Conservation (phyloP, 1,140 invertebrate species). For the Antheraea pernyi region DNA sequence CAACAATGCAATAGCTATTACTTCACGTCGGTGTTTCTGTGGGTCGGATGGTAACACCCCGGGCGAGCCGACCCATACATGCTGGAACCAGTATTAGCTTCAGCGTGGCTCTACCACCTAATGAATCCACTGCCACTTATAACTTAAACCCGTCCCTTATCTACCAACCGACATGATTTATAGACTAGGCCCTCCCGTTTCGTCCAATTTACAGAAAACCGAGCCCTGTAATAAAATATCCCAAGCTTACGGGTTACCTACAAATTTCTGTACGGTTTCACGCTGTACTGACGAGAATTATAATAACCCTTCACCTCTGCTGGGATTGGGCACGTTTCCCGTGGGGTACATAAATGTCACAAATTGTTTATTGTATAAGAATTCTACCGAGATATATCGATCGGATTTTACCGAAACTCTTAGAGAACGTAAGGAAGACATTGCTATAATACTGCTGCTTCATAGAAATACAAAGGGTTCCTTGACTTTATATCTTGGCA, state of each 20-base stretch:
- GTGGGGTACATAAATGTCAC: neutral
- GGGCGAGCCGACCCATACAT: too few relatives aligned
- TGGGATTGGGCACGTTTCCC: neutral
- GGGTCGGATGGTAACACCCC: too few relatives aligned
- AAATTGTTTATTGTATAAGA: neutral
- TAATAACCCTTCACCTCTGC: neutral
- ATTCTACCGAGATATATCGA: neutral
- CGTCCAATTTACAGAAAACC: constrained; percentile 51
- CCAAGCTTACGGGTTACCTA: constrained; percentile 11
- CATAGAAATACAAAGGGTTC: too few relatives aligned
- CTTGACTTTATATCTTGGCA: too few relatives aligned
- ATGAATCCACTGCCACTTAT: constrained; percentile 10
- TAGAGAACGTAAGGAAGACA: too few relatives aligned
- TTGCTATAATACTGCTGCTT: too few relatives aligned
- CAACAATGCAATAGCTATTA: too few relatives aligned
- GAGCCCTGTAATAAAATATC: constrained; percentile 47
- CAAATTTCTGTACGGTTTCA: constrained; percentile 8
- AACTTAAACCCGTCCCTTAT: constrained; percentile 22
- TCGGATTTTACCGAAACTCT: too few relatives aligned
- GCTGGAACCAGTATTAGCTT: too few relatives aligned
- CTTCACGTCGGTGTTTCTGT: too few relatives aligned
- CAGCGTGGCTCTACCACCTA: too few relatives aligned
- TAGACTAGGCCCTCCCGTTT: constrained; percentile 40
- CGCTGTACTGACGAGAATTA: neutral
- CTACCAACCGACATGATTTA: constrained; percentile 45